Percentiles rank a stretch among this genome's conserved stretches.
Evolutionary conservation across 2,797 vertebrate genomes (phyloP).

Genomic region (Pipistrellus kuhlii): DNA sequence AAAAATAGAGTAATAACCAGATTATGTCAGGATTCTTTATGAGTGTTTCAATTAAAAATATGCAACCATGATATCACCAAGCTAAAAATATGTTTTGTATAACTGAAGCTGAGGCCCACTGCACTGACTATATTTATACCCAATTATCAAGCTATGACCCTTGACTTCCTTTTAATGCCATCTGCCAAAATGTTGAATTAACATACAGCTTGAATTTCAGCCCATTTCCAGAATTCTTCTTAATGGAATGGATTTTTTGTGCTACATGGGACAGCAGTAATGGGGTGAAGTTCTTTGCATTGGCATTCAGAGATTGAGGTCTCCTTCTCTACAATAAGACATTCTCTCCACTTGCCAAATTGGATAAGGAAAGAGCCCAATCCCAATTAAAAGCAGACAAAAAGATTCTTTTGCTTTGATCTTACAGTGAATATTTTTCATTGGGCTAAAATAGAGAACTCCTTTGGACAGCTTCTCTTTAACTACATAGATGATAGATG

Average conservation of each 20-base stretch:
- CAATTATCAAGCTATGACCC: slow-evolving; percentile 83
- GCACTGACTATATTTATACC: slow-evolving; percentile 83
- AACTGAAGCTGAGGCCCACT: slow-evolving; percentile 78
- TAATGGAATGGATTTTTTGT: slow-evolving; percentile 76
- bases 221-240: slow-evolving; percentile 82
- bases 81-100: slow-evolving; percentile 84
- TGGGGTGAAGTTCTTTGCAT: slow-evolving; percentile 73
- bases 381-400: background rate
- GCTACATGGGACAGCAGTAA: slow-evolving; percentile 75
- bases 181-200: slow-evolving; percentile 86
- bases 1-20: slow-evolving; percentile 80
- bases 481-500: background rate
- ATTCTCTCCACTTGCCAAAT: slow-evolving; percentile 8
- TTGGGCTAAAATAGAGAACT: background rate
- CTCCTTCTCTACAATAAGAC: slow-evolving; percentile 44
- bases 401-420: slow-evolving; percentile 4
- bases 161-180: slow-evolving; percentile 80
- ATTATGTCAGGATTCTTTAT: slow-evolving; percentile 82
- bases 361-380: background rate
- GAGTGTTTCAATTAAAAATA: slow-evolving; percentile 85
- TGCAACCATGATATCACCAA: slow-evolving; percentile 83
- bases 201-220: slow-evolving; percentile 84
- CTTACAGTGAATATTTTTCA: background rate
- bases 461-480: background rate
- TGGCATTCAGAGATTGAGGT: slow-evolving; percentile 53